Conservation (phyloP, 2,113 vertebrate genomes). For the Symphodus melops region DNA sequence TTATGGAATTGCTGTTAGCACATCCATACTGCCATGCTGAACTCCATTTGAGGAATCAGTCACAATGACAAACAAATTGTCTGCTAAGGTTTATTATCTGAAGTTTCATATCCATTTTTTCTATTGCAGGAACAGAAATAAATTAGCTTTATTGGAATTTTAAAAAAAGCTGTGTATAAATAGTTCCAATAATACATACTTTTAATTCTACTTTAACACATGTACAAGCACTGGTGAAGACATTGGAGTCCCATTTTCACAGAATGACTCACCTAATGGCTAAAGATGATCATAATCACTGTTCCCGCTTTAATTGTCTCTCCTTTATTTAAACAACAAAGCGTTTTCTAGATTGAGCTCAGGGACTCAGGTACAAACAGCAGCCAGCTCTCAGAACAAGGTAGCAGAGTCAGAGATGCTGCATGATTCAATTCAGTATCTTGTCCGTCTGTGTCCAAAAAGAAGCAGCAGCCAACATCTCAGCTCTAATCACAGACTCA, state of each 20-base stretch:
- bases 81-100: neutral
- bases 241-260: neutral
- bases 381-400: neutral
- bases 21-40: constrained; percentile 9
- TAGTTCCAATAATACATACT: too few relatives aligned
- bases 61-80: constrained; percentile 37
- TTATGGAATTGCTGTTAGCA: constrained; percentile 8
- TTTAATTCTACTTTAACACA: too few relatives aligned
- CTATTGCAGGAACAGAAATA: neutral
- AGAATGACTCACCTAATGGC: constrained; percentile 11
- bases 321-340: constrained; percentile 42
- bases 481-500: constrained; percentile 54
- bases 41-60: constrained; percentile 13
- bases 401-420: constrained; percentile 23
- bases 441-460: constrained; percentile 39
- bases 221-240: too few relatives aligned
- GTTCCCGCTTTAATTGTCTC: constrained; percentile 8
- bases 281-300: neutral
- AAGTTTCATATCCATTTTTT: too few relatives aligned
- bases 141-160: neutral
- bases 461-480: constrained; percentile 44
- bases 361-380: constrained; percentile 7
- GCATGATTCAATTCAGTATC: constrained; percentile 24
- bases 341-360: neutral
- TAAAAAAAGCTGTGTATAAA: too few relatives aligned